These are phyloP conservation scores for Mallotus villosus DNA, from an alignment of 2,797 vertebrate species.

Conservation along the genomic window DNA sequence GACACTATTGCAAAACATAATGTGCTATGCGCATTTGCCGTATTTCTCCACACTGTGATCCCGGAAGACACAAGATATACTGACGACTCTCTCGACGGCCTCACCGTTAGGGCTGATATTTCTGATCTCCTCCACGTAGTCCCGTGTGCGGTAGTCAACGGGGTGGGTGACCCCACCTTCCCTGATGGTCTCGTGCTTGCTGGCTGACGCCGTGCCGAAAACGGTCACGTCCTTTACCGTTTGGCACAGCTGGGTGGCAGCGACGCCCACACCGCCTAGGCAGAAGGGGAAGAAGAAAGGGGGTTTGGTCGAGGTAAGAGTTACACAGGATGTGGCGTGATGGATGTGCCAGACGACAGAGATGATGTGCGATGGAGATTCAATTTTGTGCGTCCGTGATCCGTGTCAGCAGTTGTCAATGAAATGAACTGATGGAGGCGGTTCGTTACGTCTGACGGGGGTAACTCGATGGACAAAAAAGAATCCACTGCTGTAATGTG, in stretches of 20 bases:
- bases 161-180: slow-evolving; percentile 85
- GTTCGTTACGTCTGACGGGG: neutral
- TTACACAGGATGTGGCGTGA: too few relatives aligned
- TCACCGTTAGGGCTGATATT: slow-evolving; percentile 89
- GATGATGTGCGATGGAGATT: neutral
- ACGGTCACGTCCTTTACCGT: slow-evolving; percentile 86
- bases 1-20: neutral
- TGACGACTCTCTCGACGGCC: neutral
- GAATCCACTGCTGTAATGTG: neutral
- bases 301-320: neutral
- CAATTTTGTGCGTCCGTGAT: too few relatives aligned
- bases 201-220: slow-evolving; percentile 87
- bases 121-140: slow-evolving; percentile 85
- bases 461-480: neutral
- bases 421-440: too few relatives aligned
- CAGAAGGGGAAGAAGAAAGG: neutral
- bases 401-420: too few relatives aligned
- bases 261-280: slow-evolving; percentile 87
- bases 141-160: slow-evolving; percentile 87
- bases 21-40: neutral
- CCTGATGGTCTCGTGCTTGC: slow-evolving; percentile 83
- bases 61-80: neutral
- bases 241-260: slow-evolving; percentile 87
- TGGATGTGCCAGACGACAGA: neutral
- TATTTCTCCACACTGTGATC: neutral